Base-by-base conservation (phyloP, 2,888 invertebrate genomes). In the Catotricha subobsoleta region DNA sequence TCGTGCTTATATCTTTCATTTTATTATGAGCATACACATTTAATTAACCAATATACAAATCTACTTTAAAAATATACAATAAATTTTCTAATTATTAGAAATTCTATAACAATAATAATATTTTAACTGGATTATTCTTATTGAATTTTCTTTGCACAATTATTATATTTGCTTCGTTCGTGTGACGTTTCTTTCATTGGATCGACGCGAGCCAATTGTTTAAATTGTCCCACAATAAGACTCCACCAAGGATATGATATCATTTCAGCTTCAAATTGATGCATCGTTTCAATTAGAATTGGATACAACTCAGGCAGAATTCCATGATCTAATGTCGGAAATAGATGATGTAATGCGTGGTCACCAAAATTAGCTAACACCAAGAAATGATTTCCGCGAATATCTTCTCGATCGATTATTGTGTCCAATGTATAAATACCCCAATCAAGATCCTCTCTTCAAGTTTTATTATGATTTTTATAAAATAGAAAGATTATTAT, bases 261-360 rank as follows among this genome's bases (percentile, higher is more conserved):
- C n/a, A 62, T 25, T 5, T 62, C 47, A 1, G 54, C 52, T 45
- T 61, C 57, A 45, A 62, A 63, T 41, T 62, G 52, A 3, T 56
- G 52, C n/a, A 61, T 44, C 1, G 61, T 62, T 46, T 62, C 46
- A 30, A 56, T 58, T 1, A 63, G 50, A 10, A 68, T 67, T 0
- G 77, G 73, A 53, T 76, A 71, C 3, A 84, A 62, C 39, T 74
- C 67, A 8, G 71, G 68, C 12, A 87, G 58, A 43, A 76, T 69
- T 0, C 72, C 74, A 51, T 86, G 84, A 55, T 86, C 86, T 25
- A 87, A 51, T 0, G 82, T 79, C 1, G 86, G 86, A 50, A 86
- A 77, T 16, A 86, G 62, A 58, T 87, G 87, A 56, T 87, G 86
- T 2, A 86, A 61, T 0, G 69, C 67, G 54, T 87, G 87, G 44